Percentiles rank a stretch among this genome's conserved stretches.
Evolutionary conservation across 2,113 vertebrate genomes (phyloP).

Genomic region (Heliornis fulica): DNA sequence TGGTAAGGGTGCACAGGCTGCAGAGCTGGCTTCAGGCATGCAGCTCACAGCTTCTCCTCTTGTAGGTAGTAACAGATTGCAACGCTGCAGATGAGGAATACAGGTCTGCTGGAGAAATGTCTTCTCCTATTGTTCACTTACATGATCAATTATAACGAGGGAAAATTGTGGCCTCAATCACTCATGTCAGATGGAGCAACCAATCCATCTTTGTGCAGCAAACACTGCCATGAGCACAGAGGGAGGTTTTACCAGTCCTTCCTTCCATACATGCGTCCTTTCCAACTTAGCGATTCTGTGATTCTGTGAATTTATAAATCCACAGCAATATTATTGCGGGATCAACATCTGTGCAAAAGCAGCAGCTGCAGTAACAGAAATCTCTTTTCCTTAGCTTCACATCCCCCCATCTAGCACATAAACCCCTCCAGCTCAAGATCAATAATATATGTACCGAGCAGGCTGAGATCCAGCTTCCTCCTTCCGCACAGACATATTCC

Average conservation of each 20-base stretch:
- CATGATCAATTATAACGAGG: neutral
- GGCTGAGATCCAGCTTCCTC: neutral
- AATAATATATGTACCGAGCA: neutral
- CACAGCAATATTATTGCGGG: neutral
- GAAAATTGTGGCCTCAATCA: neutral
- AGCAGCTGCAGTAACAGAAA: neutral
- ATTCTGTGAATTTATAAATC: slow-evolving; percentile 36
- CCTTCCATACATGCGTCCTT: neutral
- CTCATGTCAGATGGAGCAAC: neutral
- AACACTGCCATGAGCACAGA: neutral
- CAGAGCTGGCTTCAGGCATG: accelerated
- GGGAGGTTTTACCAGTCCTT: slow-evolving; percentile 19
- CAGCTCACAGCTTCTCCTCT: neutral
- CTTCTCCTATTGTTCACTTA: neutral
- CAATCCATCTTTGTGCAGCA: neutral
- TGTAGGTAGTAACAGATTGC: neutral
- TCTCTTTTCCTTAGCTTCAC: neutral
- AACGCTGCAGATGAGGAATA: neutral
- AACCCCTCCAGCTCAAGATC: neutral
- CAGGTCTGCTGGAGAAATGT: neutral
- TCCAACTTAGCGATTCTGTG: too few relatives aligned
- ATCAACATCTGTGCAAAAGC: neutral
- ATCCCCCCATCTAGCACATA: neutral
- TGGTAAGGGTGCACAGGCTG: neutral
- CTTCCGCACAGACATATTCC: neutral